Evolutionary conservation across 2,797 vertebrate genomes (phyloP).

Genomic region (Petrocephalus sullivani): DNA sequence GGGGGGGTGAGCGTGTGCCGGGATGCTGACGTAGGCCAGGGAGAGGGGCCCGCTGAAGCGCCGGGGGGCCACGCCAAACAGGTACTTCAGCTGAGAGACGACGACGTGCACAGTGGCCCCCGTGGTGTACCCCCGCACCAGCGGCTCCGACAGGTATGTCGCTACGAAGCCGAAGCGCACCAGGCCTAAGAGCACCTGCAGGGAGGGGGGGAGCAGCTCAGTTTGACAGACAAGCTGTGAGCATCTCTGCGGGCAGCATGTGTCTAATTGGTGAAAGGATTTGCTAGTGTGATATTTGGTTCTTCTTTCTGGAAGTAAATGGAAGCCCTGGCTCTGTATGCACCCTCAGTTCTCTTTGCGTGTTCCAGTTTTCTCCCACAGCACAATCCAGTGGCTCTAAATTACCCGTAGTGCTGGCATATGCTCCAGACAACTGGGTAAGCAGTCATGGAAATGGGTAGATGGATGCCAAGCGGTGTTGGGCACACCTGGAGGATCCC

Average conservation of each 20-base stretch:
- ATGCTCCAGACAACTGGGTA: neutral
- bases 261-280: neutral
- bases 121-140: slow-evolving; percentile 88
- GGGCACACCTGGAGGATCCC: slow-evolving; percentile 80
- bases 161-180: slow-evolving; percentile 92
- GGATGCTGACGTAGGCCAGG: slow-evolving; percentile 65
- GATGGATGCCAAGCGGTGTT: neutral
- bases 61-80: slow-evolving; percentile 68
- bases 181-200: slow-evolving; percentile 78
- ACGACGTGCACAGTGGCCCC: slow-evolving; percentile 82
- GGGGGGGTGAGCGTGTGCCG: neutral
- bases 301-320: neutral
- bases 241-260: neutral
- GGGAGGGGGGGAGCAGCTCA: neutral
- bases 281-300: neutral
- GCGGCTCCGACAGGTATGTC: slow-evolving; percentile 87
- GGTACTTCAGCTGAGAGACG: slow-evolving; percentile 82
- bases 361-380: neutral
- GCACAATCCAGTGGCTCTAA: neutral
- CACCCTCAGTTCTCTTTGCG: neutral
- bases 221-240: slow-evolving; percentile 7
- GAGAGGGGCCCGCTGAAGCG: slow-evolving; percentile 68
- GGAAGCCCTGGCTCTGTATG: neutral
- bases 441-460: neutral
- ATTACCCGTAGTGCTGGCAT: neutral